These are phyloP conservation scores for Andrena marginata DNA, from an alignment of 2,888 invertebrate species.

Conservation along the genomic window DNA sequence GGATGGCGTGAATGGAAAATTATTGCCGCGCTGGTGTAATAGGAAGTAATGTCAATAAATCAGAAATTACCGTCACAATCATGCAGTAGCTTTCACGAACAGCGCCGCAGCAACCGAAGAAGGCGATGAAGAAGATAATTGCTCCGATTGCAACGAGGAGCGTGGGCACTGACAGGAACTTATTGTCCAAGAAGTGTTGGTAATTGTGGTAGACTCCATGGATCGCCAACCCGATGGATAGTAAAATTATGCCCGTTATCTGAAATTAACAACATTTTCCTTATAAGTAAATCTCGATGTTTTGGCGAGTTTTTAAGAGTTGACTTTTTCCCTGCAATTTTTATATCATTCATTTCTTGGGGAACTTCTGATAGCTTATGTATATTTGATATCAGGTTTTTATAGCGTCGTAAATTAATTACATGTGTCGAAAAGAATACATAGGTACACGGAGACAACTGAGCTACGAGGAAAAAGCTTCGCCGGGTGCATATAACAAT, in stretches of 20 bases:
- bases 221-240: slow-evolving; percentile 91
- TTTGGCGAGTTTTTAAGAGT: not conserved
- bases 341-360: not conserved
- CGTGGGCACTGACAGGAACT: slow-evolving; percentile 90
- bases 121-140: slow-evolving; percentile 91
- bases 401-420: too few species aligned
- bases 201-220: slow-evolving; percentile 89
- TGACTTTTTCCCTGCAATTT: not conserved
- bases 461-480: too few species aligned
- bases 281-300: too few species aligned
- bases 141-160: slow-evolving; percentile 87
- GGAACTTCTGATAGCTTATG: too few species aligned
- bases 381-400: too few species aligned
- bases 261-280: slow-evolving; percentile 81
- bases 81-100: slow-evolving; percentile 93
- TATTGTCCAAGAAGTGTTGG: slow-evolving; percentile 88
- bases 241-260: slow-evolving; percentile 92
- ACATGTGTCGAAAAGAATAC: too few species aligned
- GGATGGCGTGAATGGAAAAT: not conserved
- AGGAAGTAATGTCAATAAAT: not conserved
- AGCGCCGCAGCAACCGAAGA: slow-evolving; percentile 96
- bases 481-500: too few species aligned
- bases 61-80: slow-evolving; percentile 90
- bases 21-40: not conserved
- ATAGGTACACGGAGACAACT: too few species aligned